phyloP scores from a whole-genome alignment of 2,797 vertebrate genomes.

The Pipistrellus nathusii region DNA sequence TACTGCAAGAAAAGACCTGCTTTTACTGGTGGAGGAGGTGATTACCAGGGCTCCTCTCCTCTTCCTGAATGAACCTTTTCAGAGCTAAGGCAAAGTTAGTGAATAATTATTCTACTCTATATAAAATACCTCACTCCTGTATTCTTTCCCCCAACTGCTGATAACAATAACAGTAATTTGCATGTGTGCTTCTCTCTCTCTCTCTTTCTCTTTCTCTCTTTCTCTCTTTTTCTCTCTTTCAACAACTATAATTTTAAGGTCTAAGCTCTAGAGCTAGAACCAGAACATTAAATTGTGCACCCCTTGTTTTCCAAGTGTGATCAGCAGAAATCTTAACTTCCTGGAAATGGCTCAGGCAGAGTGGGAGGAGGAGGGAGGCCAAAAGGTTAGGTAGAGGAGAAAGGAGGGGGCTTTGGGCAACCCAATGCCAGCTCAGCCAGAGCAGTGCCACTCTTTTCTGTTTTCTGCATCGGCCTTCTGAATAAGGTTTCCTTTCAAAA shows the following conservation, averaged over 20 bases:
- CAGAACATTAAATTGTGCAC: not conserved
- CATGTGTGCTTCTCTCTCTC: not conserved
- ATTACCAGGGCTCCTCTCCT: not conserved
- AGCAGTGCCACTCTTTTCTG: not conserved
- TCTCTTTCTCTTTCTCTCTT: too few species aligned
- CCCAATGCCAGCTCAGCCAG: not conserved
- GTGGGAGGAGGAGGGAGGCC: not conserved
- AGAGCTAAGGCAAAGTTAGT: not conserved
- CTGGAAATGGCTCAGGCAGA: not conserved
- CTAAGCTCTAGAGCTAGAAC: not conserved
- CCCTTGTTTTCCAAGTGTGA: not conserved
- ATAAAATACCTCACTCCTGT: not conserved
- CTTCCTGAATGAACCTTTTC: not conserved
- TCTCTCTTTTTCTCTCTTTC: too few species aligned
- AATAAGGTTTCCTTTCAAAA: not conserved
- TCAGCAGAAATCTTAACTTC: not conserved
- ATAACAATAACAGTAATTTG: not conserved
- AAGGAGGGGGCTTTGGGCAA: too few species aligned
- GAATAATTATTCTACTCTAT: not conserved
- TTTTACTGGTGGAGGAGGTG: not conserved
- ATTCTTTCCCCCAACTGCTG: not conserved
- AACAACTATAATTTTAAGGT: not conserved
- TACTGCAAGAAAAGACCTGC: not conserved
- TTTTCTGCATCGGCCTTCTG: not conserved
- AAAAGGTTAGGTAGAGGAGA: not conserved